A percentile compares a stretch with the other conserved stretches of the same genome.
These are phyloP conservation scores for Flexamia atlantica DNA, from an alignment of 2,888 invertebrate genomes.

Conservation along the genomic window DNA sequence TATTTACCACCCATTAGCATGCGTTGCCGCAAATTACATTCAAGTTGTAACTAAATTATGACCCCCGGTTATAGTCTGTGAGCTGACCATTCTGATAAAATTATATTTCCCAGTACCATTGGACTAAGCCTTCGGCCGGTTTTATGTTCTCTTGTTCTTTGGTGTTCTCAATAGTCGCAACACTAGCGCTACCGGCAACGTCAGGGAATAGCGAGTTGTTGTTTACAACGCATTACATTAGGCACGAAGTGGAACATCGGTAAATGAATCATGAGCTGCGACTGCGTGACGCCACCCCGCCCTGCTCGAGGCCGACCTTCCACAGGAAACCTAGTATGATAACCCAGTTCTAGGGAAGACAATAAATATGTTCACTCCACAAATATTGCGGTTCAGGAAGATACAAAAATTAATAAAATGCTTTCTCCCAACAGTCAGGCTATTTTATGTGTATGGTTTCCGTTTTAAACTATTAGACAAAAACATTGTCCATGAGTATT, in stretches of 20 bases:
- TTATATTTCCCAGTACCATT: neutral
- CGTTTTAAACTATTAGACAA: too few relatives aligned
- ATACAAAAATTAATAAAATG: too few relatives aligned
- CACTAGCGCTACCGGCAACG: neutral
- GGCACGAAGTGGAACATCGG: slow-evolving; percentile 41
- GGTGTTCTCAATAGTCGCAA: neutral
- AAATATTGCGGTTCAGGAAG: too few relatives aligned
- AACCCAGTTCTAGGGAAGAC: neutral
- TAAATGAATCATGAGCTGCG: slow-evolving; percentile 29
- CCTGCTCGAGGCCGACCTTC: neutral
- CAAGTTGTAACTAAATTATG: slow-evolving; percentile 20
- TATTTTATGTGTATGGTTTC: too few relatives aligned
- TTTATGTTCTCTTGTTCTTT: neutral
- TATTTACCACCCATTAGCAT: slow-evolving; percentile 32
- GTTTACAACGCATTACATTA: slow-evolving; percentile 8
- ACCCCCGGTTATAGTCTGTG: neutral
- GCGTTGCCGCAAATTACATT: slow-evolving; percentile 20
- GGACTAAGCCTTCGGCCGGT: neutral
- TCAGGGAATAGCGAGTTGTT: neutral
- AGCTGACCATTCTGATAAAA: neutral
- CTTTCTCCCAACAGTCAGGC: too few relatives aligned
- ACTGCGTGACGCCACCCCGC: slow-evolving; percentile 8
- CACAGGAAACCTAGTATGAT: neutral
- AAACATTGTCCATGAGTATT: too few relatives aligned
- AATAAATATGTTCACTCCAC: too few relatives aligned